Conservation (phyloP, 2,113 vertebrate genomes). For the Spilogale gracilis region DNA sequence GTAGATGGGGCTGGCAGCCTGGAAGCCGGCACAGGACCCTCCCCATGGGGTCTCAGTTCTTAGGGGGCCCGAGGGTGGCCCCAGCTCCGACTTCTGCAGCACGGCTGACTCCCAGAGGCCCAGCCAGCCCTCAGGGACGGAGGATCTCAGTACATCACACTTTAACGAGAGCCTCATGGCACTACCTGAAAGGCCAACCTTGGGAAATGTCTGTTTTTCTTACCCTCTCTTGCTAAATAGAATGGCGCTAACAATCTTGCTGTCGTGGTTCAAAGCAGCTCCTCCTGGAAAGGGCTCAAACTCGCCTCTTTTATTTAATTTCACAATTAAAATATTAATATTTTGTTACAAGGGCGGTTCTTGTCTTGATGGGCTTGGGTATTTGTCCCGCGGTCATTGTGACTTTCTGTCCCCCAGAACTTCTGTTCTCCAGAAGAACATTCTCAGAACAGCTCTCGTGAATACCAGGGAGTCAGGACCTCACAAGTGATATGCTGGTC, state of each 20-base stretch:
- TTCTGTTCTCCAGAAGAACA: neutral
- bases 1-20: neutral
- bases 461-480: neutral
- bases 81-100: neutral
- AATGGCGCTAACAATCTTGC: neutral
- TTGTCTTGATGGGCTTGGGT: neutral
- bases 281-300: neutral
- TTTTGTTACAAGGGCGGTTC: neutral
- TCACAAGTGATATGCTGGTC: neutral
- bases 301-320: neutral
- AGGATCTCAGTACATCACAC: neutral
- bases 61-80: neutral
- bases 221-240: neutral
- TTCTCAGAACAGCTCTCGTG: neutral
- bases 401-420: neutral
- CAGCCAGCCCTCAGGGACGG: neutral
- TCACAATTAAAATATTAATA: too few relatives aligned
- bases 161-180: neutral
- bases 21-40: neutral
- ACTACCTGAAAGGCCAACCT: accelerated
- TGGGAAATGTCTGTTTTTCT: neutral
- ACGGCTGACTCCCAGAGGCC: neutral
- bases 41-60: neutral
- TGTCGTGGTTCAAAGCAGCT: neutral
- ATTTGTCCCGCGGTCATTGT: neutral